Conservation (phyloP, 2,113 vertebrate species). For the Actinemys pallida region DNA sequence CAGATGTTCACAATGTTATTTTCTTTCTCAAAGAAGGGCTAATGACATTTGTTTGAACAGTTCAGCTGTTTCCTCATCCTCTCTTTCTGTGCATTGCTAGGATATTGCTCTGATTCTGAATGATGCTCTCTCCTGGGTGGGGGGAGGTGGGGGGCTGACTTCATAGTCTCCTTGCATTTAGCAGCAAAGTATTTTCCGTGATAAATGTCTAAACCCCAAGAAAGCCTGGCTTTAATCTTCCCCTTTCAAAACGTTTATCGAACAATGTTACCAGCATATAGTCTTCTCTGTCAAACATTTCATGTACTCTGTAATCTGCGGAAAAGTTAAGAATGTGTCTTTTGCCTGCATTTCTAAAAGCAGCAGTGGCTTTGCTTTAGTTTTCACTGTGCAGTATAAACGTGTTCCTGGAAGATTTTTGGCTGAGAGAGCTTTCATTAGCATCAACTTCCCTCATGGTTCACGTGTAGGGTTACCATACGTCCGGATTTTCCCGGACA, state of each 20-base stretch:
- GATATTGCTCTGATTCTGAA: accelerated
- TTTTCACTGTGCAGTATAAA: slow-evolving; percentile 2
- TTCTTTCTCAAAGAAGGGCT: not conserved
- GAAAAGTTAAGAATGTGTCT: slow-evolving; percentile 18
- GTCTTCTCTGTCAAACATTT: not conserved
- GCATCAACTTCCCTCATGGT: not conserved
- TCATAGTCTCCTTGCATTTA: not conserved
- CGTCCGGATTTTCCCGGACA: too few species aligned
- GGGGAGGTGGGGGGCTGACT: accelerated
- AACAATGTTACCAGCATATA: not conserved
- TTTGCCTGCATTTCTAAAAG: slow-evolving; percentile 36
- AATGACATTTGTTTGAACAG: not conserved
- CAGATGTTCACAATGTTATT: not conserved
- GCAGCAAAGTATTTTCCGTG: not conserved
- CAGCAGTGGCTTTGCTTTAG: not conserved
- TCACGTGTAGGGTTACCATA: not conserved
- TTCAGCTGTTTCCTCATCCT: not conserved
- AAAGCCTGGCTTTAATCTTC: not conserved
- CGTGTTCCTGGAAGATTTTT: not conserved
- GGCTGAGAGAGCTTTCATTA: not conserved
- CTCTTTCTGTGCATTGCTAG: not conserved
- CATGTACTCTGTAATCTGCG: not conserved
- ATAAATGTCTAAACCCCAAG: slow-evolving; percentile 6
- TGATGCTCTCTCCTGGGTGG: accelerated
- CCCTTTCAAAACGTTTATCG: slow-evolving; percentile 7